Conservation (phyloP, 2,797 vertebrate genomes). For the Orestias chungarensis region DNA sequence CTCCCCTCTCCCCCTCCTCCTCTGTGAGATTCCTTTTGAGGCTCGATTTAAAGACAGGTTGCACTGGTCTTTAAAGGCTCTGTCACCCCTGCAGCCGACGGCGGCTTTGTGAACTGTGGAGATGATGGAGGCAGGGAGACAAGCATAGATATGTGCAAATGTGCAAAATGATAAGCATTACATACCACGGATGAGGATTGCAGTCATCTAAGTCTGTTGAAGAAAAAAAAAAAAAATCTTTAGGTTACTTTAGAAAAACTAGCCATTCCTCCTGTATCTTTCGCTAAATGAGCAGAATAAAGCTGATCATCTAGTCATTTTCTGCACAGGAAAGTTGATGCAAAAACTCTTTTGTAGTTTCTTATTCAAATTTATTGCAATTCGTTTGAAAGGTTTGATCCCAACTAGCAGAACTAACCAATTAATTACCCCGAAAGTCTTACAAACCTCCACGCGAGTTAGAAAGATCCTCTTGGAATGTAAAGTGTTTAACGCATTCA, state of each 20-base stretch:
- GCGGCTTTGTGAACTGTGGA: slow-evolving; percentile 49
- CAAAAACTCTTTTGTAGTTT: neutral
- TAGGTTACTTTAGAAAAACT: neutral
- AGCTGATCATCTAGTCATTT: too few relatives aligned
- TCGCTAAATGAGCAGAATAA: too few relatives aligned
- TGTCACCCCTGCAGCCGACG: slow-evolving; percentile 44
- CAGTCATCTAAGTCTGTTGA: slow-evolving; percentile 93
- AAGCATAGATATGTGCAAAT: neutral
- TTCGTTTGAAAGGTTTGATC: neutral
- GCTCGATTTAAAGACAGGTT: slow-evolving; percentile 77
- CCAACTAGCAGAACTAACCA: neutral
- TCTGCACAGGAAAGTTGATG: neutral
- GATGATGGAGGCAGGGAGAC: slow-evolving; percentile 13
- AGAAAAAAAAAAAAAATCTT: neutral
- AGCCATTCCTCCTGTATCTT: neutral
- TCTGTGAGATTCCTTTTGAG: slow-evolving; percentile 66
- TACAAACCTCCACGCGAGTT: neutral
- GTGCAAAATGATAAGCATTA: slow-evolving; percentile 39
- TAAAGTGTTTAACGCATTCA: too few relatives aligned
- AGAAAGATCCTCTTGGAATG: neutral
- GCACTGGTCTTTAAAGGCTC: slow-evolving; percentile 53
- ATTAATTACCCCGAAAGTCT: neutral
- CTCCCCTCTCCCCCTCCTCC: slow-evolving; percentile 13
- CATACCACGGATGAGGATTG: slow-evolving; percentile 97
- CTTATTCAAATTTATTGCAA: neutral